Percentiles rank a stretch among this genome's conserved stretches.
These are phyloP conservation scores for Onthophagus sagittarius DNA, from an alignment of 2,888 invertebrate genomes.

Conservation along the genomic window DNA sequence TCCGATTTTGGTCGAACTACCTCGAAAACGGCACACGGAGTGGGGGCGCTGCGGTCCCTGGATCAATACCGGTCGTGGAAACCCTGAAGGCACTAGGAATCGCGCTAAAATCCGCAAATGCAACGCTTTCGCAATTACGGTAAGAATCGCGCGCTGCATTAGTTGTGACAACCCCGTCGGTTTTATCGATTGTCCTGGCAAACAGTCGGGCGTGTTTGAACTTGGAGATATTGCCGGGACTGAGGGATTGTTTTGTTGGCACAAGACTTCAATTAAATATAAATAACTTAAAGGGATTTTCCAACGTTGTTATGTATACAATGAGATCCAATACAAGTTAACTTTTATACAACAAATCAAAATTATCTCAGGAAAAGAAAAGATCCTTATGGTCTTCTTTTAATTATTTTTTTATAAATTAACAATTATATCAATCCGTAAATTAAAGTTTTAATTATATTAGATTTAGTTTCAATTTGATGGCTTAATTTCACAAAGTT, in stretches of 20 bases:
- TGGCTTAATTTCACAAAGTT: not conserved
- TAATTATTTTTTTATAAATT: too few species aligned
- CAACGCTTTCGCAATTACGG: not conserved
- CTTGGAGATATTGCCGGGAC: not conserved
- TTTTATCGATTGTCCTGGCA: not conserved
- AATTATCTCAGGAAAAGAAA: too few species aligned
- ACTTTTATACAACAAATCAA: not conserved
- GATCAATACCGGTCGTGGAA: slow-evolving; percentile 39
- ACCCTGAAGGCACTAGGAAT: slow-evolving; percentile 27
- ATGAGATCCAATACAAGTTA: not conserved
- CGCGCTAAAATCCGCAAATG: slow-evolving; percentile 29
- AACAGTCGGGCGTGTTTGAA: not conserved
- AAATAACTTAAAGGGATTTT: not conserved
- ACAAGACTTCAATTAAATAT: not conserved
- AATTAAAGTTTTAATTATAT: not conserved
- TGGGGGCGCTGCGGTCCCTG: slow-evolving; percentile 30
- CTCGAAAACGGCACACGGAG: slow-evolving; percentile 30
- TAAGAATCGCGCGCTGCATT: not conserved
- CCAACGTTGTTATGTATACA: not conserved
- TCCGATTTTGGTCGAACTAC: slow-evolving; percentile 37
- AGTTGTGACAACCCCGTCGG: not conserved
- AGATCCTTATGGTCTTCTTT: too few species aligned
- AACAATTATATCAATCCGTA: not conserved
- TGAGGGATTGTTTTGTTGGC: not conserved
- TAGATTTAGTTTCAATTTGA: not conserved